These are phyloP conservation scores for Ariolimax columbianus DNA, from an alignment of 2,888 invertebrate genomes.

Conservation along the genomic window DNA sequence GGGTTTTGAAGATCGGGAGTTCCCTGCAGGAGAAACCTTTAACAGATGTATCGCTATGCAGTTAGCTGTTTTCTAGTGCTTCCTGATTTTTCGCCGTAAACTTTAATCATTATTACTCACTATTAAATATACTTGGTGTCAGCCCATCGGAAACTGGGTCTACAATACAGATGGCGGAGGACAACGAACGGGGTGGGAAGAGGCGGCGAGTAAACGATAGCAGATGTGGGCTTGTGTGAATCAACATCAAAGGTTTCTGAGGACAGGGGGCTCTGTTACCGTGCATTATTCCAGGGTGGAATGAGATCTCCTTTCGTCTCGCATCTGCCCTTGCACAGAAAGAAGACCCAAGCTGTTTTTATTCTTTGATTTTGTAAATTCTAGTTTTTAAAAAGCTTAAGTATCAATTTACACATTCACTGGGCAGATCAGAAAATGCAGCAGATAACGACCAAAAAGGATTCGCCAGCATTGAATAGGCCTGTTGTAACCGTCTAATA, in stretches of 20 bases:
- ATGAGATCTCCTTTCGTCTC: neutral
- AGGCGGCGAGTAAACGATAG: neutral
- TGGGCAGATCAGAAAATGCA: too few relatives aligned
- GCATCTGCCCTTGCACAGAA: neutral
- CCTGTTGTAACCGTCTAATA: too few relatives aligned
- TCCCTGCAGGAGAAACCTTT: too few relatives aligned
- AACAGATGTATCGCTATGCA: too few relatives aligned
- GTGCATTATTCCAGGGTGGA: neutral
- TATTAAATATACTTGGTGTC: neutral
- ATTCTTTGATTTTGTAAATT: neutral
- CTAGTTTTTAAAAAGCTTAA: neutral
- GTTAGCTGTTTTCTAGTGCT: too few relatives aligned
- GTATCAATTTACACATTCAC: neutral
- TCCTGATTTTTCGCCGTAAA: too few relatives aligned
- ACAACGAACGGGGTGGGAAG: neutral
- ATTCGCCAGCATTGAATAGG: too few relatives aligned
- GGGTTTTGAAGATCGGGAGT: too few relatives aligned
- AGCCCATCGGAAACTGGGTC: neutral
- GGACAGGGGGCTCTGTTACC: conserved; percentile 4
- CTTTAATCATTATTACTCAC: too few relatives aligned
- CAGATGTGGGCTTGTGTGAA: neutral
- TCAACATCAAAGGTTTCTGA: conserved; percentile 8
- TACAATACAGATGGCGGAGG: neutral
- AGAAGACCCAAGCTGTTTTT: neutral
- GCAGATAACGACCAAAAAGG: too few relatives aligned